Percentiles rank a stretch among this genome's conserved stretches.
phyloP scores from a whole-genome alignment of 2,113 vertebrate genomes.

The Tretioscincus oriximinensis region DNA sequence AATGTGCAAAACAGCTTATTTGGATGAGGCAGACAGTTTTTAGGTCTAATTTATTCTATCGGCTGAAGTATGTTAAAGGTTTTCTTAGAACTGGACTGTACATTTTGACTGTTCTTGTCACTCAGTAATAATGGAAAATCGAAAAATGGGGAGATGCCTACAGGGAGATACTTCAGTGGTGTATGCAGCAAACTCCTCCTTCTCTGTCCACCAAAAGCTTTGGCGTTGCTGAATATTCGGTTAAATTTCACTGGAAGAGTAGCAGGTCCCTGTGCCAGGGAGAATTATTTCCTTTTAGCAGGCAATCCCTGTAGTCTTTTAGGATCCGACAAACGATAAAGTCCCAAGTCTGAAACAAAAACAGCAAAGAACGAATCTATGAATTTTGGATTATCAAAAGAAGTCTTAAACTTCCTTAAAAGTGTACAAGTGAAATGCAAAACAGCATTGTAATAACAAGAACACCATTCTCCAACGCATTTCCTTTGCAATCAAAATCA shows the following conservation, averaged over 20 bases:
- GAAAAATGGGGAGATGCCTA: neutral
- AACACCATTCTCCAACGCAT: no score
- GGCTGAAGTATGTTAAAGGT: neutral
- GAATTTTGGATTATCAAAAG: no score
- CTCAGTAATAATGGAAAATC: neutral
- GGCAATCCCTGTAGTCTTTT: no score
- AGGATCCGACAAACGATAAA: no score
- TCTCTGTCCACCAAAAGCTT: neutral
- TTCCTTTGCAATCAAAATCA: no score
- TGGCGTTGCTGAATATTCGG: neutral
- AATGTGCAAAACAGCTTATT: neutral
- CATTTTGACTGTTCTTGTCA: neutral
- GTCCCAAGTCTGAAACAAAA: no score
- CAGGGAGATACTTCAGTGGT: neutral
- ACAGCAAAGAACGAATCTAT: no score
- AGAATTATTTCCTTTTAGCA: neutral
- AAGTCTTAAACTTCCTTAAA: no score
- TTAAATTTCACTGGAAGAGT: neutral
- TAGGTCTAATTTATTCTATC: neutral
- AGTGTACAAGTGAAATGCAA: no score
- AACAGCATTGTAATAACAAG: no score
- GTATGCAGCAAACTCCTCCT: neutral
- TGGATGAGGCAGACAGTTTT: neutral
- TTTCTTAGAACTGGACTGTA: neutral
- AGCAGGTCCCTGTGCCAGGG: neutral